These are phyloP conservation scores for Melanotaenia trifasciata DNA, from an alignment of 2,797 vertebrate genomes.

Conservation along the genomic window DNA sequence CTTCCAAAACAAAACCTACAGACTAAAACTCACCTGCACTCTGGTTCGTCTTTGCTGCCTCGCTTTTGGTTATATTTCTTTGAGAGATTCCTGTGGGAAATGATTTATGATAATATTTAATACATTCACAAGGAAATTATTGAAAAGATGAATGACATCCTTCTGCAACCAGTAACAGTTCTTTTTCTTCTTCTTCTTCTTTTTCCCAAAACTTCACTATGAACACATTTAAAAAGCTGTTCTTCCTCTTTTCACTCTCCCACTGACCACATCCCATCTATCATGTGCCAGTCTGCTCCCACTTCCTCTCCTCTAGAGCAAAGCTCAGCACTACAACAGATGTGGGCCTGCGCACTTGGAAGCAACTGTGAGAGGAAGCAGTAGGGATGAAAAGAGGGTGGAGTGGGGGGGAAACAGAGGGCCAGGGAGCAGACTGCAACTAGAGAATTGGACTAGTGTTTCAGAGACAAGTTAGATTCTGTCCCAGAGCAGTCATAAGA, in stretches of 20 bases:
- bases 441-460: constrained; percentile 79
- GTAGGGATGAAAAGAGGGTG: constrained; percentile 8
- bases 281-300: constrained; percentile 84
- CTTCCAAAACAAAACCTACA: constrained; percentile 8
- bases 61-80: constrained; percentile 91
- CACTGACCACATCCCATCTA: constrained; percentile 79
- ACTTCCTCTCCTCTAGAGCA: constrained; percentile 82
- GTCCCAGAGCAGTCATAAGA: constrained; percentile 79
- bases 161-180: not conserved
- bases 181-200: constrained; percentile 14
- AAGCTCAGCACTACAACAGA: constrained; percentile 73
- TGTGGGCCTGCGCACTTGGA: constrained; percentile 55
- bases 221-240: constrained; percentile 53
- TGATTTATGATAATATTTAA: constrained; percentile 14
- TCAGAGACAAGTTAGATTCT: constrained; percentile 74
- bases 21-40: constrained; percentile 86
- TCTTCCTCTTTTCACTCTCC: constrained; percentile 72
- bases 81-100: constrained; percentile 85
- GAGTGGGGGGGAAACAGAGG: constrained; percentile 4
- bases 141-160: not conserved
- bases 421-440: constrained; percentile 47
- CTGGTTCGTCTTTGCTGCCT: constrained; percentile 89
- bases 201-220: constrained; percentile 33
- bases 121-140: not conserved
- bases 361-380: constrained; percentile 55